Conservation (phyloP, 2,888 invertebrate genomes). For the Rambutsinella grinnellia region DNA sequence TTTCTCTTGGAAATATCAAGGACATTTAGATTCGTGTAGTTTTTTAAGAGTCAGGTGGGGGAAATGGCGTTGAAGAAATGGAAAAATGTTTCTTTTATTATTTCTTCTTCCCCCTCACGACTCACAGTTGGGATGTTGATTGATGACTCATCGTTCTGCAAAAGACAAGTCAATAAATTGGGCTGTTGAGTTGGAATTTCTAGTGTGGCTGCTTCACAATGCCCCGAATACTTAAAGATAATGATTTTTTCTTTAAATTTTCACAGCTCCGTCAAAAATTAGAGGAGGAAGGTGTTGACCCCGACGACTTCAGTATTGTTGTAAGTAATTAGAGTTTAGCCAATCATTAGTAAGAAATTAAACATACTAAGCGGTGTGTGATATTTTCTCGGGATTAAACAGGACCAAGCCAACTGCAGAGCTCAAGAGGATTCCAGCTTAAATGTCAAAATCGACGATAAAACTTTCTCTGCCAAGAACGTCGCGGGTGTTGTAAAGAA, state of each 20-base stretch:
- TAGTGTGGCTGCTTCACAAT: not conserved
- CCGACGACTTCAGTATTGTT: conserved; percentile 81
- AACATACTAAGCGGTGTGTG: not conserved
- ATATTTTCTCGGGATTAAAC: too few species aligned
- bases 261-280: conserved; percentile 76
- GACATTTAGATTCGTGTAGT: not conserved
- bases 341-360: not conserved
- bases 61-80: too few species aligned
- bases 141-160: too few species aligned
- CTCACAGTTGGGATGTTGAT: too few species aligned
- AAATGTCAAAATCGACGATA: conserved; percentile 81
- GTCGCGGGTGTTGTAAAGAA: conserved; percentile 77
- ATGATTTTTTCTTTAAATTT: not conserved
- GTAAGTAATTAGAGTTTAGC: conserved; percentile 25
- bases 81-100: too few species aligned
- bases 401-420: conserved; percentile 78
- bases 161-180: not conserved
- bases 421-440: conserved; percentile 72
- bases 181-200: too few species aligned
- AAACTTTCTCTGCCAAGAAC: conserved; percentile 81
- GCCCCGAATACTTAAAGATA: too few species aligned
- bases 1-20: not conserved
- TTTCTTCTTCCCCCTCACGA: too few species aligned
- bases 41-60: too few species aligned
- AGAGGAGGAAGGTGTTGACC: conserved; percentile 78